Percentiles rank a stretch among this genome's conserved stretches.
phyloP scores from a whole-genome alignment of 2,113 vertebrate genomes.

The Bos indicus region DNA sequence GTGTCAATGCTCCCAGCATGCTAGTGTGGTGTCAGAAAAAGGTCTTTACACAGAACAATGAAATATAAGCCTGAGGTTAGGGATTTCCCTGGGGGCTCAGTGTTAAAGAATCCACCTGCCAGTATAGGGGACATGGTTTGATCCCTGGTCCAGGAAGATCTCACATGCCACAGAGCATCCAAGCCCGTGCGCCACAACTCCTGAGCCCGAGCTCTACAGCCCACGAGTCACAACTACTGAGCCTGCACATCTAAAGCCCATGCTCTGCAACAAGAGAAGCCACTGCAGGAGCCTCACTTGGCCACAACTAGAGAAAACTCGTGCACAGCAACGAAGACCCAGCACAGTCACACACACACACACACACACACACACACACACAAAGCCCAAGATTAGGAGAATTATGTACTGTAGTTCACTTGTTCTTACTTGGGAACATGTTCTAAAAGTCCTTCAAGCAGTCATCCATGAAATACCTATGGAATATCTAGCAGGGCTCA shows the following conservation, averaged over 20 bases:
- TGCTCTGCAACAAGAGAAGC: neutral
- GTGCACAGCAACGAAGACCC: neutral
- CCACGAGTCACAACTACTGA: neutral
- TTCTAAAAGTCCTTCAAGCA: neutral
- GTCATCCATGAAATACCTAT: neutral
- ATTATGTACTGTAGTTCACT: neutral
- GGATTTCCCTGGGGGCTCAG: neutral
- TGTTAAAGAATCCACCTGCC: neutral
- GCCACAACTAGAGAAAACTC: neutral
- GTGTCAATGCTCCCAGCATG: neutral
- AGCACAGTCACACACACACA: neutral
- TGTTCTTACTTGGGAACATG: neutral
- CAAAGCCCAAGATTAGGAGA: neutral
- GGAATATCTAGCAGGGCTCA: neutral
- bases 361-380: neutral
- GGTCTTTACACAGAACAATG: neutral
- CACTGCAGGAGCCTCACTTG: neutral
- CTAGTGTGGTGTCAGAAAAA: neutral
- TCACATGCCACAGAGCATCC: neutral
- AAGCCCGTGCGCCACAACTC: neutral
- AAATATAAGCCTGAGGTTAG: neutral
- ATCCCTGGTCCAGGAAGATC: neutral
- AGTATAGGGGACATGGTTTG: neutral
- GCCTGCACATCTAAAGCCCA: neutral
- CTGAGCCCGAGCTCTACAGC: neutral